Base-by-base conservation (phyloP, 2,113 vertebrate genomes). In the Origma solitaria region DNA sequence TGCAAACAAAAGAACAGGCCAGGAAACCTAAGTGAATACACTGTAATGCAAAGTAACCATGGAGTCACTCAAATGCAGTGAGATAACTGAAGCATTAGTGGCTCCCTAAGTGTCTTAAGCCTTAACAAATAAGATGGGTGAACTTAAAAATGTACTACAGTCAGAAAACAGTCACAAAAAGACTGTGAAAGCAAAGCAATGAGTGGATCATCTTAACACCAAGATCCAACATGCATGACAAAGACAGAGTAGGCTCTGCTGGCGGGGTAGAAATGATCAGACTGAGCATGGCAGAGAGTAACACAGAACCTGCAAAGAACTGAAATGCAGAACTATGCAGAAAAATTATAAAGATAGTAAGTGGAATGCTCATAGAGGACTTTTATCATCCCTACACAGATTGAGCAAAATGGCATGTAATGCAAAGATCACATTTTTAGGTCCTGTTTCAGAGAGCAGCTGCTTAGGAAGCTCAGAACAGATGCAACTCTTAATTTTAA, bases 401-500 rank as follows among this genome's bases (percentile, higher is more conserved):
- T 4, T 56, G 30, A 30, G 11, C 27, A 66, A 91, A 94, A 96
- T 8, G 28, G 60, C 28, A 84, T 84, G 51, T 10, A 79, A 82
- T 13, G 40, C 86, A 90, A 90, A 91, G 23, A 79, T 64, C 70
- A 54, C 61, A 69, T 68, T 85, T 92, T 92, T 35, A 82, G 70
- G 53, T 65, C 65, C 49, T 49, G n/a, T 87, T 95, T 82, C 58
- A 40, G 69, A 79, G 49, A 93, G 53, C 80, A 92, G 85, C 56
- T 92, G 78, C 70, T 82, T 56, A 85, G 66, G 62, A 95, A 92
- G 71, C 44, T 37, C 57, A 60, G 57, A 94, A 79, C 87, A 96
- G 94, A 85, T 76, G 75, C 40, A 93, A 60, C 84, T 90, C 92
- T 94, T 95, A 87, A 94, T 85, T 85, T 95, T 77, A 91, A 95